phyloP scores from a whole-genome alignment of 2,113 vertebrate genomes.

The Eretmochelys imbricata region DNA sequence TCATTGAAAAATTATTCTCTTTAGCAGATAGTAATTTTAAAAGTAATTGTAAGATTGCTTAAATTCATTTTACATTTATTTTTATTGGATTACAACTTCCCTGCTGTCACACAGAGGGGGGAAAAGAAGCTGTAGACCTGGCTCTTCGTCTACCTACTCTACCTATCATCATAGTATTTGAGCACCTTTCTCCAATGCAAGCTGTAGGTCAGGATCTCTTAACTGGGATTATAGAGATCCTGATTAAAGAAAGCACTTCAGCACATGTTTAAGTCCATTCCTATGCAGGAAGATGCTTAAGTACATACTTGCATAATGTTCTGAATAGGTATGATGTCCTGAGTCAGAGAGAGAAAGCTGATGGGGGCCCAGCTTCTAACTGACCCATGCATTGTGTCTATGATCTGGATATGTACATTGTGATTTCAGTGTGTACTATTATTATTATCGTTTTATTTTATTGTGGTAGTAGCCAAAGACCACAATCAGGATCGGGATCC shows the following conservation, averaged over 20 bases:
- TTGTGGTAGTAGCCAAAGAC: neutral
- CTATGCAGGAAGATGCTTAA: neutral
- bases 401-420: neutral
- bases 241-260: neutral
- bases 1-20: neutral
- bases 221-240: neutral
- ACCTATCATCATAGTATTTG: neutral
- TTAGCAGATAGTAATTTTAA: neutral
- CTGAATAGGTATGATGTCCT: neutral
- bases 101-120: neutral
- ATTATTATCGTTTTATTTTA: neutral
- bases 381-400: neutral
- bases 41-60: neutral
- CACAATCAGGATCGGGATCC: neutral
- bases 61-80: neutral
- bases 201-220: neutral
- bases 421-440: neutral
- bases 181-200: neutral
- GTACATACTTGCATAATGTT: neutral
- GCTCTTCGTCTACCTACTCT: neutral
- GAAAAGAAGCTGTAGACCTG: neutral
- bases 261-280: neutral
- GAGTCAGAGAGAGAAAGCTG: neutral
- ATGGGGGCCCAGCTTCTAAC: neutral
- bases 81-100: neutral